phyloP scores from a whole-genome alignment of 2,113 vertebrate genomes.

The Eublepharis macularius region DNA sequence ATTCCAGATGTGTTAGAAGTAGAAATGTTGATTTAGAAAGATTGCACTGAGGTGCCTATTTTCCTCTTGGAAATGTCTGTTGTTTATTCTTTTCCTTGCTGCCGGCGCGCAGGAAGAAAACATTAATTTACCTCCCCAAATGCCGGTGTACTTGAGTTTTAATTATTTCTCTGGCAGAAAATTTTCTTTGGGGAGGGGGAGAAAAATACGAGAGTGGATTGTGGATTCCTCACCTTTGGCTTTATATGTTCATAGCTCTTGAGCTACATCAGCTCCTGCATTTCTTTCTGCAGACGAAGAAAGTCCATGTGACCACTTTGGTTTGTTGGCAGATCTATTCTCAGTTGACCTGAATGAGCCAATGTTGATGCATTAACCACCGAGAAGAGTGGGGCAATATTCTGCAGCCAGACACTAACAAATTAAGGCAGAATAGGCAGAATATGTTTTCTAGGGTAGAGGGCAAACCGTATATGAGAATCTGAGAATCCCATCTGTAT shows the following conservation, averaged over 20 bases:
- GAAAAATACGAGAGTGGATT: background rate
- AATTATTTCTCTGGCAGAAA: conserved; percentile 12
- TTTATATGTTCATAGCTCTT: too few relatives aligned
- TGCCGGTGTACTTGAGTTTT: background rate
- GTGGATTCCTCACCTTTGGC: background rate
- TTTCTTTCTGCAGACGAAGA: too few relatives aligned
- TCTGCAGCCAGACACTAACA: too few relatives aligned
- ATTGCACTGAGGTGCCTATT: background rate
- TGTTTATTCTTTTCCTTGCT: background rate
- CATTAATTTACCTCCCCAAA: background rate
- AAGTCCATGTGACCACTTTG: too few relatives aligned
- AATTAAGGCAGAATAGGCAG: too few relatives aligned
- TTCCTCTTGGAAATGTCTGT: background rate
- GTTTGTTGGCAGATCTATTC: too few relatives aligned
- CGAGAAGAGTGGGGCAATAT: too few relatives aligned
- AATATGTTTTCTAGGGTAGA: too few relatives aligned
- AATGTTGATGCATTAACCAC: too few relatives aligned
- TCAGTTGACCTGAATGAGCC: too few relatives aligned
- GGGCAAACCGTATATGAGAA: too few relatives aligned
- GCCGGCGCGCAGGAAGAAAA: background rate
- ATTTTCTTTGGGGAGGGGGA: background rate
- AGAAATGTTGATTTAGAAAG: conserved; percentile 18
- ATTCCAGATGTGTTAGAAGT: background rate
- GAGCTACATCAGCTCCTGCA: background rate
- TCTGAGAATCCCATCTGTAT: too few relatives aligned